Base-by-base conservation (phyloP, 2,113 vertebrate species). In the Mormyrus iriodes region DNA sequence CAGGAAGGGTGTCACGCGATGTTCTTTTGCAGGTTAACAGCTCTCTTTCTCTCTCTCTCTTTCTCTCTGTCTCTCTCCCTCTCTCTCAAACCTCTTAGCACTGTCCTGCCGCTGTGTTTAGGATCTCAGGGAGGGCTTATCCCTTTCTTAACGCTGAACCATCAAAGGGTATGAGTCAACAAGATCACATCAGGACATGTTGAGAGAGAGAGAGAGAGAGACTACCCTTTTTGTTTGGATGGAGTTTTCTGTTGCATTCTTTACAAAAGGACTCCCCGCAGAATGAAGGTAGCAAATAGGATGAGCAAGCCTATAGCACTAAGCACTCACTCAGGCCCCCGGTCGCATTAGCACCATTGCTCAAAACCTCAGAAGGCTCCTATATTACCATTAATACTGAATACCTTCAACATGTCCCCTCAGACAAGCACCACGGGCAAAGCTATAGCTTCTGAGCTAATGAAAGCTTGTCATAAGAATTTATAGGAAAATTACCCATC, bases 101-200 rank as follows among this genome's bases (percentile, higher is more conserved):
- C 19, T n/a, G 51, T 55, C 58, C 52, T 24, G 19, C 85, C 39
- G 65, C 48, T 90, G 65, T 87, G 48, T 76, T 90, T 73, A 87
- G 19, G 48, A 87, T 53, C 85, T 65, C 49, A 48, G 31, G 48
- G 35, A 87, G 19, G 85, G 85, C 85, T 90, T 90, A 90, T 87
- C 55, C 44, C 53, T 83, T 88, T 82, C 88, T 82, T 82, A 82
- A 73, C 35, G 17, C 89, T 86, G 46, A 86, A 46, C 84, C 42
- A 90, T 90, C 85, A 87, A 90, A 87, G 49, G 58, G 24, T 79
- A 44, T 87, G 48, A 89, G 44, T 89, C 83, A 89, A 86, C 61
- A 87, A 87, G 85, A 87, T 86, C 85, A 48, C 61, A 87, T 76
- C 89, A 87, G 61, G 58, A 87, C 85, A 51, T 87, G 55, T 73